Percentiles rank a stretch among this genome's conserved stretches.
Evolutionary conservation across 2,888 invertebrate genomes (phyloP).

Genomic region (Pheosia tremula): DNA sequence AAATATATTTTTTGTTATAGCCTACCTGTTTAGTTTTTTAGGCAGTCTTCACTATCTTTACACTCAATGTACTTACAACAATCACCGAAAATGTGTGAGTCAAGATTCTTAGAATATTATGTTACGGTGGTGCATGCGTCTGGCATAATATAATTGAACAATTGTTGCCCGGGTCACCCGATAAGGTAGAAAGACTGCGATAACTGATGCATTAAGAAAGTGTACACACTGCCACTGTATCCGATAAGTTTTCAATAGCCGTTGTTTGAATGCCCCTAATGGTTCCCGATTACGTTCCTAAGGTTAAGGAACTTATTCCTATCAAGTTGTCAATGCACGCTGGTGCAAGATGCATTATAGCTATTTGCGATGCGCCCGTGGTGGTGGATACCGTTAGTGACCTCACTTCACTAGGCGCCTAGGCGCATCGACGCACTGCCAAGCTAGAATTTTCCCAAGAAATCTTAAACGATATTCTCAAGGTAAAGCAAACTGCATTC

Average conservation of each 20-base stretch:
- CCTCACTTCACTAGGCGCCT: slow-evolving; percentile 53
- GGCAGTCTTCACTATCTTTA: background rate
- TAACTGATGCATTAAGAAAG: slow-evolving; percentile 70
- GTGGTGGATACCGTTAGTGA: slow-evolving; percentile 71
- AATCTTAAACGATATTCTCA: slow-evolving; percentile 26
- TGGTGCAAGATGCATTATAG: slow-evolving; percentile 67
- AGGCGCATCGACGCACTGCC: slow-evolving; percentile 36
- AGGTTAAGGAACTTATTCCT: slow-evolving; percentile 55
- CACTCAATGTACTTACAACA: background rate
- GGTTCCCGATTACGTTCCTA: slow-evolving; percentile 54
- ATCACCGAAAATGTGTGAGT: slow-evolving; percentile 39
- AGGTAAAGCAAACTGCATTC: slow-evolving; percentile 26
- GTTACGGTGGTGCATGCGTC: slow-evolving; percentile 40
- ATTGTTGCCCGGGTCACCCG: slow-evolving; percentile 69
- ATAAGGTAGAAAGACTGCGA: slow-evolving; percentile 65
- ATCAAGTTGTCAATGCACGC: slow-evolving; percentile 49
- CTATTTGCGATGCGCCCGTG: slow-evolving; percentile 67
- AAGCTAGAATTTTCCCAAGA: slow-evolving; percentile 34
- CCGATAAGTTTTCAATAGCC: slow-evolving; percentile 53
- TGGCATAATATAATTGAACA: slow-evolving; percentile 52
- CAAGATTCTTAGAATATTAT: slow-evolving; percentile 45
- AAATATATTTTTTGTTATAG: slow-evolving; percentile 8
- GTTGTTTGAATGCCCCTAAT: slow-evolving; percentile 55
- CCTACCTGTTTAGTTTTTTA: slow-evolving; percentile 1
- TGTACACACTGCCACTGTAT: slow-evolving; percentile 54